These are phyloP conservation scores for Planococcus citri DNA, from an alignment of 1,140 invertebrate species.

Conservation along the genomic window DNA sequence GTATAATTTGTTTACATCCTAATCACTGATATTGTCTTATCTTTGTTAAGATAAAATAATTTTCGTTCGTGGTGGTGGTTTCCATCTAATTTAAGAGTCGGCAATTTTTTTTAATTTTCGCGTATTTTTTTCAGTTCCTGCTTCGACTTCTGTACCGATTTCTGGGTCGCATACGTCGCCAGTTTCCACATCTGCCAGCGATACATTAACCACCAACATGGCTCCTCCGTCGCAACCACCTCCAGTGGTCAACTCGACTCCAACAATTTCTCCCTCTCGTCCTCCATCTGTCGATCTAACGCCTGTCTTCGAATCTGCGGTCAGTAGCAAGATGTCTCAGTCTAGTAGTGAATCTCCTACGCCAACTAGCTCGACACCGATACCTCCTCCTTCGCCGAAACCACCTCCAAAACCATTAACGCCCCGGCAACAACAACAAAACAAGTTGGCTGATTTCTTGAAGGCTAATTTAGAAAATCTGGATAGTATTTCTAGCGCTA, in stretches of 20 bases:
- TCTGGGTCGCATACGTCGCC: background rate
- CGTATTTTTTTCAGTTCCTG: background rate
- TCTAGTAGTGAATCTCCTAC: background rate
- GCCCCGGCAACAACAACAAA: slow-evolving; percentile 31
- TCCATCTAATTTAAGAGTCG: too few relatives aligned
- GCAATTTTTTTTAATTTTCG: too few relatives aligned
- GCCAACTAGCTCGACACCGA: slow-evolving; percentile 11
- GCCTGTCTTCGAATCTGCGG: slow-evolving; percentile 21
- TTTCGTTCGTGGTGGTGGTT: too few relatives aligned
- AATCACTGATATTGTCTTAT: too few relatives aligned
- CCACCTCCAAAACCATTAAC: slow-evolving; percentile 23
- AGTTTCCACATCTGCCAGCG: background rate
- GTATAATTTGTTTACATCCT: too few relatives aligned
- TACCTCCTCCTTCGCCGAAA: slow-evolving; percentile 20
- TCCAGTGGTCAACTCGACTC: background rate
- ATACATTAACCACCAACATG: background rate
- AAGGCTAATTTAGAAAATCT: slow-evolving; percentile 55
- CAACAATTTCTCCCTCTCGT: background rate
- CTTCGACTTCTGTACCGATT: background rate
- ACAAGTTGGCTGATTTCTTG: slow-evolving; percentile 45
- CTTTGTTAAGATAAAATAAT: too few relatives aligned
- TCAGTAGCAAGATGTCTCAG: background rate
- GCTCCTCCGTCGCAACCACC: slow-evolving; percentile 28
- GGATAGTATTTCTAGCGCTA: slow-evolving; percentile 38
- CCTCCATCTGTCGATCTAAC: slow-evolving; percentile 22